Conservation (phyloP, 2,888 invertebrate species). For the Gari tellinella region DNA sequence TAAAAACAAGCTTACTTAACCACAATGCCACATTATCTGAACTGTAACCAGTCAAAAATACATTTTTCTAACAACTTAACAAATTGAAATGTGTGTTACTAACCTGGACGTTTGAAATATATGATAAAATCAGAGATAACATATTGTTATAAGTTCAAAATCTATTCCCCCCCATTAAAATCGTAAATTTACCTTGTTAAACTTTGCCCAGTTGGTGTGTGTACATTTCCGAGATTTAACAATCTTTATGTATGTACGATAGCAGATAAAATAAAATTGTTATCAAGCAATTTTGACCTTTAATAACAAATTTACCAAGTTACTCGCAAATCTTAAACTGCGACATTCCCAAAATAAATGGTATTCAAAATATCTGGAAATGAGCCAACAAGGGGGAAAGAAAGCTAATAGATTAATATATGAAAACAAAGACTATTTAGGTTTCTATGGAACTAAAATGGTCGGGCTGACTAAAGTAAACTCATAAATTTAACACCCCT, state of each 20-base stretch:
- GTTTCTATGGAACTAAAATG: slow-evolving; percentile 53
- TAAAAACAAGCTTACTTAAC: too few relatives aligned
- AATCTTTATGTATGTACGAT: slow-evolving; percentile 15
- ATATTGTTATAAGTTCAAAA: slow-evolving; percentile 21
- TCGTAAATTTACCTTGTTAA: too few relatives aligned
- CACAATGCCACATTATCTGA: too few relatives aligned
- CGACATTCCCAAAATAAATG: slow-evolving; percentile 61
- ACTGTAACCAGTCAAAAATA: too few relatives aligned
- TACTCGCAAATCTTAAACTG: slow-evolving; percentile 58
- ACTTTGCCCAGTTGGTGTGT: neutral
- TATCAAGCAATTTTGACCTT: slow-evolving; percentile 61
- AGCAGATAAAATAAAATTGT: slow-evolving; percentile 53
- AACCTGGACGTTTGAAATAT: slow-evolving; percentile 4
- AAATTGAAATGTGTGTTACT: too few relatives aligned
- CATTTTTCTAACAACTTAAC: too few relatives aligned
- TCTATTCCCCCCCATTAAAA: neutral
- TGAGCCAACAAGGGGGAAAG: slow-evolving; percentile 34
- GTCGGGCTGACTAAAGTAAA: slow-evolving; percentile 20
- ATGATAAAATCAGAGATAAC: slow-evolving; percentile 35
- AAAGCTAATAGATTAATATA: slow-evolving; percentile 53
- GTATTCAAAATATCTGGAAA: slow-evolving; percentile 59
- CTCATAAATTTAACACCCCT: slow-evolving; percentile 25
- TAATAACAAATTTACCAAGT: slow-evolving; percentile 66
- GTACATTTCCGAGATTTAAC: slow-evolving; percentile 31
- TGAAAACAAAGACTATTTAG: slow-evolving; percentile 59